Percentiles rank a stretch among this genome's conserved stretches.
These are phyloP conservation scores for Zaprionus capensis DNA, from an alignment of 1,140 invertebrate genomes.

Conservation along the genomic window DNA sequence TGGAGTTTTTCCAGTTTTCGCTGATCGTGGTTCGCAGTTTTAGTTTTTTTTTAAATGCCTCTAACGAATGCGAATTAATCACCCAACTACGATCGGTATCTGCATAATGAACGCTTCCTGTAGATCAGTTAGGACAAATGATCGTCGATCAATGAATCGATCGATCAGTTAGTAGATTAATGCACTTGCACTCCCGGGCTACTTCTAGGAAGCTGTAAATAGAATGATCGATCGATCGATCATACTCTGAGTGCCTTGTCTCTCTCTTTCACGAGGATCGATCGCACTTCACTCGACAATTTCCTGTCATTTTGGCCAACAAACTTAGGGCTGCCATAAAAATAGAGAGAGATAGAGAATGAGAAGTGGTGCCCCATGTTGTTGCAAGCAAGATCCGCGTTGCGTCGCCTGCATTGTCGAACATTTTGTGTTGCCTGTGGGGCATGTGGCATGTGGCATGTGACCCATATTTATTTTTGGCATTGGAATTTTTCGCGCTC, in stretches of 20 bases:
- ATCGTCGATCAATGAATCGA: not conserved
- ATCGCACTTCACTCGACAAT: constrained; percentile 16
- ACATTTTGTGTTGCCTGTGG: constrained; percentile 32
- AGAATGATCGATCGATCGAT: constrained; percentile 9
- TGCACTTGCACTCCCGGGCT: not conserved
- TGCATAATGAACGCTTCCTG: not conserved
- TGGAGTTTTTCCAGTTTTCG: not conserved
- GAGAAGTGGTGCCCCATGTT: constrained; percentile 22
- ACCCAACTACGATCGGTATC: not conserved
- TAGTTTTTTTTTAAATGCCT: too few relatives aligned
- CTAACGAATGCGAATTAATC: constrained; percentile 2
- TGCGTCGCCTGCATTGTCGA: constrained; percentile 44
- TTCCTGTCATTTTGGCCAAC: constrained; percentile 20
- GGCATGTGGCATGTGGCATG: constrained; percentile 30
- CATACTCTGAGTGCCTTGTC: not conserved
- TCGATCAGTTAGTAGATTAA: not conserved
- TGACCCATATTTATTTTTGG: constrained; percentile 81
- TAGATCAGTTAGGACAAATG: not conserved
- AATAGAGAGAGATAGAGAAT: constrained; percentile 37
- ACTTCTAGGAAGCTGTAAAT: constrained; percentile 2
- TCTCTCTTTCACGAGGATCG: constrained; percentile 19
- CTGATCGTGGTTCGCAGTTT: not conserved
- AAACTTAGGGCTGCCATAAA: constrained; percentile 12
- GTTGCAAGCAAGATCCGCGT: constrained; percentile 23
- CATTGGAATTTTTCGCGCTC: constrained; percentile 38